A percentile compares a stretch with the other conserved stretches of the same genome.
These are phyloP conservation scores for Sialis lutaria DNA, from an alignment of 2,888 invertebrate species.

Conservation along the genomic window DNA sequence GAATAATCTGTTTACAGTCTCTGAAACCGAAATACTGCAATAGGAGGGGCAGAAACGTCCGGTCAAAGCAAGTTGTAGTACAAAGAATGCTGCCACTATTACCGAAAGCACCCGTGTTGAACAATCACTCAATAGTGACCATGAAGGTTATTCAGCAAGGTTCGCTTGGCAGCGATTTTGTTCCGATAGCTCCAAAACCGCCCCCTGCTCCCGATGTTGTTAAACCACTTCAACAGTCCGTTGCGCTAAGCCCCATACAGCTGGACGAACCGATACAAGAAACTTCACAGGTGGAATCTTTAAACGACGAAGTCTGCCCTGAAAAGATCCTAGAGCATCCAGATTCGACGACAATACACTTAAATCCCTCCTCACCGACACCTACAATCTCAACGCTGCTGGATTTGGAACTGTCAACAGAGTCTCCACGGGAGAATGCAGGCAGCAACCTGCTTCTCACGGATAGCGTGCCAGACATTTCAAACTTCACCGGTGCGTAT, in stretches of 20 bases:
- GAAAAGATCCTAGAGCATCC: constrained; percentile 6
- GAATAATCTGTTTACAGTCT: constrained; percentile 12
- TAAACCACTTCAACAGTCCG: constrained; percentile 4
- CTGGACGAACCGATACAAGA: not conserved
- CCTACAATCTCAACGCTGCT: constrained; percentile 16
- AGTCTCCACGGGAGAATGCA: not conserved
- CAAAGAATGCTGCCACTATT: constrained; percentile 55
- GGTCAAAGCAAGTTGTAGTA: constrained; percentile 48
- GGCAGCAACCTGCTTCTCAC: constrained; percentile 5
- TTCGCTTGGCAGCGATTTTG: constrained; percentile 8
- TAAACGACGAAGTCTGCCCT: constrained; percentile 20
- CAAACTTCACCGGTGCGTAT: constrained; percentile 15
- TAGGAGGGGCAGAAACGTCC: constrained; percentile 24
- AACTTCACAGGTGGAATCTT: constrained; percentile 20
- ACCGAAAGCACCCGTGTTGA: constrained; percentile 31
- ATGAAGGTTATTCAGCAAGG: constrained; percentile 25
- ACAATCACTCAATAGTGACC: constrained; percentile 27
- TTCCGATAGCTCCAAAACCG: constrained; percentile 22
- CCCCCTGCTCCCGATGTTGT: constrained; percentile 16
- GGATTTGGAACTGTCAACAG: constrained; percentile 13
- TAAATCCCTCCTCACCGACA: constrained; percentile 16
- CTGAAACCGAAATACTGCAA: constrained; percentile 24
- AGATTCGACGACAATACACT: constrained; percentile 6
- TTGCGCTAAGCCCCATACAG: constrained; percentile 2
- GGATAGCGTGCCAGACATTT: constrained; percentile 6